Evolutionary conservation across 1,140 invertebrate species (phyloP), one percentile per base, ranked within the genome.

Genomic region (Drosophila yakuba): DNA sequence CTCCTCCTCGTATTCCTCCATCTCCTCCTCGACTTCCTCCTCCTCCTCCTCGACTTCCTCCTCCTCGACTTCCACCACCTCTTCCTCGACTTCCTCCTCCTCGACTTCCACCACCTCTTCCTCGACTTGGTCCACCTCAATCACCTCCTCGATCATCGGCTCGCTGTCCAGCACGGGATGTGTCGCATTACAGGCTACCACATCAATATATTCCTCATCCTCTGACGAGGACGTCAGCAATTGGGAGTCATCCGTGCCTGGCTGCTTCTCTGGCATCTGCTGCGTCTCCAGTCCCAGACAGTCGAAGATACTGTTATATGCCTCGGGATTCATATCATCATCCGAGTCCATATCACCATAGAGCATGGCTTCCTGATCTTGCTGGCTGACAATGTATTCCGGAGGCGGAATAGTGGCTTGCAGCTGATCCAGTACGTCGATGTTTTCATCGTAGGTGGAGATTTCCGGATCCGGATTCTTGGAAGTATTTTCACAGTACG

Each of bases 301-400:
- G 0, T 43, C 39, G n/a, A 43, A 43, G 39, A 43, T 15, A 43
- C n/a, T 8, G 7, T 1, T 6, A 15, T 3, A 25, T 5, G 23
- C 3, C 4, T 4, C 23, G 4, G 23, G 2, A 25, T n/a, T 6
- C n/a, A n/a, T 0, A 0, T 8, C 39, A n/a, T 41, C 39, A 2
- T 15, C 5, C 7, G 14, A 0, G 2, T n/a, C 7, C 8, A 15
- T 44, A 4, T 20, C 10, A 44, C 12, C 8, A 25, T 4, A 25
- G 3, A 20, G 2, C 3, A 8, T 1, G 17, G 0, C 0, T 8
- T n/a, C 4, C 14, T 0, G 2, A 0, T 15, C 6, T 8, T 15
- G n/a, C 7, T 14, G 2, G 7, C 1, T 3, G 28, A 2, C 0
- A 8, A 15, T 15, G 43, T 2, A 15, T 20, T 11, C 43, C 4